Percentiles rank a stretch among this genome's conserved stretches.
Conservation (phyloP, 1,140 invertebrate genomes). For the Bombus difficillimus region DNA sequence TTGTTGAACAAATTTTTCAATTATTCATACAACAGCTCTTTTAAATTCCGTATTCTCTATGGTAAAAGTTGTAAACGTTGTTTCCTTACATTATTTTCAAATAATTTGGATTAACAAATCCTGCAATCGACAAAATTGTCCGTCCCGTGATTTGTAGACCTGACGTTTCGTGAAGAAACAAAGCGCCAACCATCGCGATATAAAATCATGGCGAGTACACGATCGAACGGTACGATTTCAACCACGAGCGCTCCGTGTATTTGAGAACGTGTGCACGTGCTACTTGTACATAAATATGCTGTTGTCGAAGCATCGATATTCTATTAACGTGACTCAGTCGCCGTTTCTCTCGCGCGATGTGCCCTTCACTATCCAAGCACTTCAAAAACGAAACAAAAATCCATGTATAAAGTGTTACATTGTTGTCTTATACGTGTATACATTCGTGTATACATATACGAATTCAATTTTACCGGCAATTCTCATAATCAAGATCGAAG, state of each 20-base stretch:
- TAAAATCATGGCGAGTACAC: not conserved
- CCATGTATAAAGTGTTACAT: not conserved
- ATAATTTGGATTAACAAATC: no score
- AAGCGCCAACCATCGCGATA: not conserved
- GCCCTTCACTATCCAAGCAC: conserved; percentile 3
- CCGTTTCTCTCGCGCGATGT: conserved; percentile 29
- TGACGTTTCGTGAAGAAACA: not conserved
- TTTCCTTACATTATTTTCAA: no score
- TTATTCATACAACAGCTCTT: no score
- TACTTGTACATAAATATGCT: conserved; percentile 47
- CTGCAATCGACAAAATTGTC: no score
- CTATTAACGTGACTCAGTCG: conserved; percentile 28
- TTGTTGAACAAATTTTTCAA: no score
- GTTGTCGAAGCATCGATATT: conserved; percentile 51
- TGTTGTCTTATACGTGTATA: not conserved
- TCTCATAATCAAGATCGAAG: conserved; percentile 1
- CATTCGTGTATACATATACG: not conserved
- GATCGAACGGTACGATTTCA: not conserved
- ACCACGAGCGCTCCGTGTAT: not conserved
- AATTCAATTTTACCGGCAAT: conserved; percentile 24
- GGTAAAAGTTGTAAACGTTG: no score
- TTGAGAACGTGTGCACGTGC: conserved; percentile 20
- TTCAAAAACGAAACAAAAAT: not conserved
- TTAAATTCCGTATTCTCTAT: no score
- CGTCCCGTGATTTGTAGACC: not conserved